phyloP scores from a whole-genome alignment of 2,888 invertebrate species.

The Didymodactylos carnosus region DNA sequence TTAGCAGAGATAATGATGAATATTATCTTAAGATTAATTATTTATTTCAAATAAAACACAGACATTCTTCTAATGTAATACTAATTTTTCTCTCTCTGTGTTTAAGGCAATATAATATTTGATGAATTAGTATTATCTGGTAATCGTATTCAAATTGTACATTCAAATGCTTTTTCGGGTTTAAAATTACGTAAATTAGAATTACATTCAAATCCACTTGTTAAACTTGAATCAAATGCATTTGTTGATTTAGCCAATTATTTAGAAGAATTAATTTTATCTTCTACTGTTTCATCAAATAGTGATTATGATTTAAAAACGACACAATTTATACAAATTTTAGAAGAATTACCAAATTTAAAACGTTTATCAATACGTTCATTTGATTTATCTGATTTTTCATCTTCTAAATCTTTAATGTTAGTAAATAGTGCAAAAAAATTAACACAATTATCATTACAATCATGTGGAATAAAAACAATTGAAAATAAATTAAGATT shows the following conservation, averaged over 20 bases:
- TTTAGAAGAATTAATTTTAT: slow-evolving; percentile 11
- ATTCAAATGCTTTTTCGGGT: slow-evolving; percentile 4
- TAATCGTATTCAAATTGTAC: slow-evolving; percentile 5
- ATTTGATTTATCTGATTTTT: neutral
- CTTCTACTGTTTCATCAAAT: neutral
- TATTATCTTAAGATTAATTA: no score
- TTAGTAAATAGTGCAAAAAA: neutral
- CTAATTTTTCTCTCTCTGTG: neutral
- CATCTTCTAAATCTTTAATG: neutral
- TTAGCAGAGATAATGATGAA: no score
- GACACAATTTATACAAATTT: neutral
- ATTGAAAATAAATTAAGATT: neutral
- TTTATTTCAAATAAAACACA: neutral
- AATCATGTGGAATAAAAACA: neutral
- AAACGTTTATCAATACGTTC: neutral
- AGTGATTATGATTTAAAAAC: no score
- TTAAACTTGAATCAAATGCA: slow-evolving; percentile 2
- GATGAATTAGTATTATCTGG: slow-evolving; percentile 12
- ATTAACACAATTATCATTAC: neutral
- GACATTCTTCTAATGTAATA: no score
- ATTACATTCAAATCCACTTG: slow-evolving; percentile 9
- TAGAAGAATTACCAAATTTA: neutral
- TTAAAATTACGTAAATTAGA: slow-evolving; percentile 9
- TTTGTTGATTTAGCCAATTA: slow-evolving; percentile 13
- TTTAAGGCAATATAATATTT: slow-evolving; percentile 3